Percentiles rank a stretch among this genome's conserved stretches.
These are phyloP conservation scores for Dynastes hyllus DNA, from an alignment of 2,888 invertebrate genomes.

Conservation along the genomic window DNA sequence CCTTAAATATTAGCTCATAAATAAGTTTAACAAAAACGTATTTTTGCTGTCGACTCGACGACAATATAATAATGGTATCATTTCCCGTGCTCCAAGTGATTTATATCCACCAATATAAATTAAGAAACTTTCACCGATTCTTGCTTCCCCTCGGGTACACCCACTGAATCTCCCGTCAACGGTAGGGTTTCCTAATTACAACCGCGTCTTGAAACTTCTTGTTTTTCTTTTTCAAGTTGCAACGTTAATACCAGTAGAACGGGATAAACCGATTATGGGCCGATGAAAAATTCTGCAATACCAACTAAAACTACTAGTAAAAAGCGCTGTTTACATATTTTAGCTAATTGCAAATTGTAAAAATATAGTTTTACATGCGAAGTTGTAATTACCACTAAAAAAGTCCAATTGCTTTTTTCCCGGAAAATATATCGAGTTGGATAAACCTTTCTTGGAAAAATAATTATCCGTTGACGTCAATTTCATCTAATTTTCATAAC, in stretches of 20 bases:
- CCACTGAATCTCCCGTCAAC: conserved; percentile 31
- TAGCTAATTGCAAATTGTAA: too few relatives aligned
- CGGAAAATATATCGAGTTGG: too few relatives aligned
- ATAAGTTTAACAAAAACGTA: conserved; percentile 68
- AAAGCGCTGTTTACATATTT: too few relatives aligned
- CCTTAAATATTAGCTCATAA: conserved; percentile 69
- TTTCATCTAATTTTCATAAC: too few relatives aligned
- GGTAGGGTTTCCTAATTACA: conserved; percentile 36
- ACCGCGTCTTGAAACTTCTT: conserved; percentile 28
- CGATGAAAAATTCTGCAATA: too few relatives aligned
- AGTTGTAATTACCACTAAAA: background rate
- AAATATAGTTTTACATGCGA: background rate
- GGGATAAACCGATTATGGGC: too few relatives aligned
- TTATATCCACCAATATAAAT: conserved; percentile 66
- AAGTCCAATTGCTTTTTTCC: too few relatives aligned
- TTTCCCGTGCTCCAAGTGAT: conserved; percentile 66
- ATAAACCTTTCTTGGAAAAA: too few relatives aligned
- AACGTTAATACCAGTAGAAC: background rate
- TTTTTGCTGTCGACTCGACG: conserved; percentile 63
- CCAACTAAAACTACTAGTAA: too few relatives aligned
- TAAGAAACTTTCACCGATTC: conserved; percentile 61
- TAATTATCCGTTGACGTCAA: too few relatives aligned
- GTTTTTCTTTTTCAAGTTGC: conserved; percentile 22
- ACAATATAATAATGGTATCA: conserved; percentile 69
- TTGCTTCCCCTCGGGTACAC: background rate